Base-by-base conservation (phyloP, 2,113 vertebrate species). In the Pogona vitticeps region DNA sequence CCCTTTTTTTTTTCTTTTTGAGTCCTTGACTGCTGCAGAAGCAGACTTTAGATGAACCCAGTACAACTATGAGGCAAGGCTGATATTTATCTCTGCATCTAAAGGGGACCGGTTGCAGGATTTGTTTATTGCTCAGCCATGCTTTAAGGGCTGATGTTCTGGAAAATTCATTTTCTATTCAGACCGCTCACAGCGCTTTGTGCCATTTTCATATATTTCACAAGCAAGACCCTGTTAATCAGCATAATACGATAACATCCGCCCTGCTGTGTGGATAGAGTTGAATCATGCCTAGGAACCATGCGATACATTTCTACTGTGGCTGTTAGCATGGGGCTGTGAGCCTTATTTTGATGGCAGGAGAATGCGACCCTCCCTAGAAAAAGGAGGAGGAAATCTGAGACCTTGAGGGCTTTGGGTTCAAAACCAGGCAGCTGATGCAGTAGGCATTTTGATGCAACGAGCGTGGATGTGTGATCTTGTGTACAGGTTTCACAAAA, bases 161-260 rank as follows among this genome's bases (percentile, higher is more conserved):
- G 71, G 59, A 52, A 31, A 40, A 46, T 67, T 56, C 28, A 33
- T 75, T 33, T 20, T 42, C 0, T 21, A 23, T 68, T 52, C 58
- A 0, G 58, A 52, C 46, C 33, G 87, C 0, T 20, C 4, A 5
- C 8, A 1, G 38, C 28, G 6, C 18, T 82, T 88, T 86, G 85
- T 13, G 6, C 2, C 20, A 36, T n/a, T 2, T 73, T 14, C 0
- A 0, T 28, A 36, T 68, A 40, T 56, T 82, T 79, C 63, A 31
- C 18, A 0, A 90, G 14, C 81, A 87, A 75, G 23, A 63, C 71
- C 8, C 33, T 59, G 46, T 76, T 75, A 90, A 88, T 91, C 87
- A 85, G 40, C 4, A 5, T 40, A 6, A 63, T 63, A 6, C 3
- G 61, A 23, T 63, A 6, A 18, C 18, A 63, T 63, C 18, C 61